phyloP scores from a whole-genome alignment of 2,888 invertebrate genomes.

The Sesia apiformis region DNA sequence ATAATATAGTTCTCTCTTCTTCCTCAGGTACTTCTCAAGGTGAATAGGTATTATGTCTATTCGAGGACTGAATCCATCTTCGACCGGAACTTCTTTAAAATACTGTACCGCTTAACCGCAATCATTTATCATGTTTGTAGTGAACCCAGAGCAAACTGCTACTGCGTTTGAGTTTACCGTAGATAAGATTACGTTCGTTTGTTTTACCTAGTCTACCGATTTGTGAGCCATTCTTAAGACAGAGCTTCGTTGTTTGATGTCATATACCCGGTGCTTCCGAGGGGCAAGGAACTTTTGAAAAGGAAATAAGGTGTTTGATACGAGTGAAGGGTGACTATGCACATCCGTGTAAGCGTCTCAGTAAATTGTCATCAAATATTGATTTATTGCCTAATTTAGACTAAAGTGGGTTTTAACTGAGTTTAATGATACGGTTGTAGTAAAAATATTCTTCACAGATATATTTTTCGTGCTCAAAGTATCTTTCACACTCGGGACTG shows the following conservation, averaged over 20 bases:
- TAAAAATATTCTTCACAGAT: too few species aligned
- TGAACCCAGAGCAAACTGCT: conserved; percentile 71
- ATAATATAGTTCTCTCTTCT: conserved; percentile 67
- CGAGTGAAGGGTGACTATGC: conserved; percentile 1
- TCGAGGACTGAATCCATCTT: conserved; percentile 58
- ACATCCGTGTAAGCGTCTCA: neutral
- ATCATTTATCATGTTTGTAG: conserved; percentile 71
- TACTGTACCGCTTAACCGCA: conserved; percentile 66
- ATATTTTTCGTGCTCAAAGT: too few species aligned
- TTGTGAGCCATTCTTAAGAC: conserved; percentile 61
- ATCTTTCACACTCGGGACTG: too few species aligned
- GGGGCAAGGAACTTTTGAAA: conserved; percentile 25
- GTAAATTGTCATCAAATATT: neutral
- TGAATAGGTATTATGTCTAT: conserved; percentile 71
- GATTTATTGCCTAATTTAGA: neutral
- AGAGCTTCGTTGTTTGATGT: conserved; percentile 60
- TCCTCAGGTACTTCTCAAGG: conserved; percentile 74
- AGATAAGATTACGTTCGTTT: conserved; percentile 69
- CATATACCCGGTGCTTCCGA: conserved; percentile 42
- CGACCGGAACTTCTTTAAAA: conserved; percentile 67
- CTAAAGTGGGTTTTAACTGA: neutral
- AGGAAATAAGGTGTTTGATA: conserved; percentile 32
- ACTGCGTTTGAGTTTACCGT: conserved; percentile 68
- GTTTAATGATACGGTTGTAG: too few species aligned
- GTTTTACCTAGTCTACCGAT: conserved; percentile 68